These are phyloP conservation scores for Arnoldichthys spilopterus DNA, from an alignment of 2,797 vertebrate genomes.

Conservation along the genomic window DNA sequence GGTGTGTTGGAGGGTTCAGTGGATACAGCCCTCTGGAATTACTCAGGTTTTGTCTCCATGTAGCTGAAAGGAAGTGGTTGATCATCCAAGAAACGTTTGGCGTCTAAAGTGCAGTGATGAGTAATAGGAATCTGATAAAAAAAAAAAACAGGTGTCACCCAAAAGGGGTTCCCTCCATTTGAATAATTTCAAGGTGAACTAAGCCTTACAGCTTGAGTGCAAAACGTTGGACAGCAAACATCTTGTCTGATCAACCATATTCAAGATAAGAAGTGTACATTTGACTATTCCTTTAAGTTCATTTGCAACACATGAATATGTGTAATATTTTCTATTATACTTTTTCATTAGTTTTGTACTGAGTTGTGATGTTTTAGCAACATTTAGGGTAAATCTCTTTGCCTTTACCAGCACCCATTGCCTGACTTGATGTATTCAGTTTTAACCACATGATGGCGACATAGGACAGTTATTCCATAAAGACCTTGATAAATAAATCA, in stretches of 20 bases:
- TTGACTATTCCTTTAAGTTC: not conserved
- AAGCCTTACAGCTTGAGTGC: no score
- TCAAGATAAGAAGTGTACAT: not conserved
- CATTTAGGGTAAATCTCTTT: not conserved
- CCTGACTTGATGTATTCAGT: slow-evolving; percentile 9
- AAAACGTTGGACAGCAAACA: not conserved
- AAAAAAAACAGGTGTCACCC: no score
- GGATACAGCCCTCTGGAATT: not conserved
- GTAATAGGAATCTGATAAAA: not conserved
- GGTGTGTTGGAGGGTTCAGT: not conserved
- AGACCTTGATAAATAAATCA: not conserved
- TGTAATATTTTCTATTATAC: not conserved
- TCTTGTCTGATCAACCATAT: not conserved
- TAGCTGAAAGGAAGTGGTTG: not conserved
- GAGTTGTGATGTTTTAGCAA: not conserved
- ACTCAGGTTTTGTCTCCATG: not conserved
- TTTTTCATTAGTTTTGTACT: not conserved
- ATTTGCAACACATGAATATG: not conserved
- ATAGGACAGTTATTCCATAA: slow-evolving; percentile 4
- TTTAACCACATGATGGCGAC: slow-evolving; percentile 31
- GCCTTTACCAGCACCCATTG: not conserved
- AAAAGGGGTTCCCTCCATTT: no score
- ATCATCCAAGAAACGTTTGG: not conserved
- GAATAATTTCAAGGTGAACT: no score
- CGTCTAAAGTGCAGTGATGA: not conserved